Evolutionary conservation across 1,140 invertebrate species (phyloP).

Genomic region (Mercenaria mercenaria): DNA sequence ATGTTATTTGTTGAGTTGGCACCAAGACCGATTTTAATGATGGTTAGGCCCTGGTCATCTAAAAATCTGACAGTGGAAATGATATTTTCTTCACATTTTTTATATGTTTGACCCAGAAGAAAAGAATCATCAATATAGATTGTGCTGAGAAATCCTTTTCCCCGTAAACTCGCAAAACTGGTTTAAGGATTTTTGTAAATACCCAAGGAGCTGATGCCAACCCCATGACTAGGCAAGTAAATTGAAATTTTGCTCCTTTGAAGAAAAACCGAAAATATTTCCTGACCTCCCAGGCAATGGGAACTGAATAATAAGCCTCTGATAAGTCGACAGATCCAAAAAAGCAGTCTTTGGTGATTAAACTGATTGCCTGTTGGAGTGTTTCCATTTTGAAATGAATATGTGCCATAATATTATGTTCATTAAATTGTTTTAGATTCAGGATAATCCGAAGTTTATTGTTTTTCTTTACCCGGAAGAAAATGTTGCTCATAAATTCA

Average conservation of each 20-base stretch:
- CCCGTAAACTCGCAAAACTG: conserved; percentile 45
- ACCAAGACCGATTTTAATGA: neutral
- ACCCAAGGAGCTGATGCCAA: neutral
- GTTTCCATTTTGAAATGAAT: conserved; percentile 10
- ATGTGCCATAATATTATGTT: neutral
- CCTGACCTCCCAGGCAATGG: neutral
- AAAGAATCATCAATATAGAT: conserved; percentile 52
- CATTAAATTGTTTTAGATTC: neutral
- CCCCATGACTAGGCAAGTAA: neutral
- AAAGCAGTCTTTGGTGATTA: neutral
- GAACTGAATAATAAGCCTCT: neutral
- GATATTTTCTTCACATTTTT: neutral
- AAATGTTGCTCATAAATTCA: conserved; percentile 30
- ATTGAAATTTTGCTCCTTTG: neutral
- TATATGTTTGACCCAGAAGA: conserved; percentile 7
- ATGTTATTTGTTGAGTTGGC: neutral
- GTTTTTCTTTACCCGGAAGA: neutral
- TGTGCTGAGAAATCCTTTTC: conserved; percentile 27
- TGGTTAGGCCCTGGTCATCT: neutral
- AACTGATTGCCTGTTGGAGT: neutral
- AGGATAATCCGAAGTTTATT: neutral
- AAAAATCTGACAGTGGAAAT: neutral
- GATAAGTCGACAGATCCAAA: neutral
- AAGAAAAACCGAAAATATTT: conserved; percentile 10
- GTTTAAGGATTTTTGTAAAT: conserved; percentile 52